phyloP scores from a whole-genome alignment of 2,888 invertebrate genomes.

The Stenchaetothrips biformis region DNA sequence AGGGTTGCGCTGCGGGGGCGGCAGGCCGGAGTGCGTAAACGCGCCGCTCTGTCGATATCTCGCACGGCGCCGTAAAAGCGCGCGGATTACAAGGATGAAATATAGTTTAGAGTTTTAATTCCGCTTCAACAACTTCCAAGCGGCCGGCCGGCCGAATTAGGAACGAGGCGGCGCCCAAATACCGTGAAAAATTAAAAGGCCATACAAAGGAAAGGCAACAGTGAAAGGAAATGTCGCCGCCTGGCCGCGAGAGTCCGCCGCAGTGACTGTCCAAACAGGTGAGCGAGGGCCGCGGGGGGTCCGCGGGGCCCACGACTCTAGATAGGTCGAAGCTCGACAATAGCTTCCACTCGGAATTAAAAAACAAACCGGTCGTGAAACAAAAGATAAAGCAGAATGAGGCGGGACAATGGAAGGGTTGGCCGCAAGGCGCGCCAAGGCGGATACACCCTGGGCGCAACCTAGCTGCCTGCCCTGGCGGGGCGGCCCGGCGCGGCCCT shows the following conservation, averaged over 20 bases:
- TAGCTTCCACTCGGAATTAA: neutral
- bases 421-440: neutral
- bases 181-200: too few relatives aligned
- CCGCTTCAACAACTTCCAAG: too few relatives aligned
- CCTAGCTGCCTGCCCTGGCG: neutral
- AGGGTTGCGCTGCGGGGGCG: slow-evolving; percentile 3
- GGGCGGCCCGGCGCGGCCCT: neutral
- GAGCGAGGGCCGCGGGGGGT: neutral
- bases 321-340: slow-evolving; percentile 1
- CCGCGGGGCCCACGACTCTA: neutral
- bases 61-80: neutral
- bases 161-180: too few relatives aligned
- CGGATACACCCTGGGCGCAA: neutral
- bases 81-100: too few relatives aligned
- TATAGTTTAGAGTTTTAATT: too few relatives aligned
- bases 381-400: slow-evolving; percentile 6
- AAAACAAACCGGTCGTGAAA: slow-evolving; percentile 8
- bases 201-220: too few relatives aligned
- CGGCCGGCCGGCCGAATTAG: too few relatives aligned
- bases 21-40: neutral
- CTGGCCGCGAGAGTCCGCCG: too few relatives aligned
- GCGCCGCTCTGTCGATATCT: neutral
- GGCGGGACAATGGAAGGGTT: neutral
- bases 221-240: too few relatives aligned
- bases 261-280: neutral